Evolutionary conservation across 2,797 vertebrate genomes (phyloP).

Genomic region (Lithobates pipiens): DNA sequence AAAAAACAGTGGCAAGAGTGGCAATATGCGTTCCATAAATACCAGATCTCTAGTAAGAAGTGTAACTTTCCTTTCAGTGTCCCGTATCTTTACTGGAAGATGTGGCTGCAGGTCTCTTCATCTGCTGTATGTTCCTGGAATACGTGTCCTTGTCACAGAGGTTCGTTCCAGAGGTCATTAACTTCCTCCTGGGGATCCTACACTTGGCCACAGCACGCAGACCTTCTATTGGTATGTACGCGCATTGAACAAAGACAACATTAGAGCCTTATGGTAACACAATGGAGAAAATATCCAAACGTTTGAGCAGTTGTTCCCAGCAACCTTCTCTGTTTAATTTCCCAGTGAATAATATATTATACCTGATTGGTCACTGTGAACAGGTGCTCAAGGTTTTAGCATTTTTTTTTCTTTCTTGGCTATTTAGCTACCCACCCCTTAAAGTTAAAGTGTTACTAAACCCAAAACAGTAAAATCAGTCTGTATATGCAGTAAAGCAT

Average conservation of each 20-base stretch:
- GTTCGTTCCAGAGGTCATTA: slow-evolving; percentile 90
- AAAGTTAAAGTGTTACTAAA: no score
- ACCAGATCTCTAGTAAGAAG: neutral
- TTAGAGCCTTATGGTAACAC: no score
- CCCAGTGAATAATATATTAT: no score
- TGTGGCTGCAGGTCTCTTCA: slow-evolving; percentile 82
- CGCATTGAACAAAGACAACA: neutral
- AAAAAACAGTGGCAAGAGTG: neutral
- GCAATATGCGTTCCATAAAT: neutral
- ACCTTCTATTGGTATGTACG: slow-evolving; percentile 66
- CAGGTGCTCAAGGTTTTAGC: no score
- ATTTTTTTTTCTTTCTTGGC: no score
- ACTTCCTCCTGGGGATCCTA: slow-evolving; percentile 87
- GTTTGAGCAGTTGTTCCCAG: no score
- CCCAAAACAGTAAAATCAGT: no score
- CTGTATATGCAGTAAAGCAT: no score
- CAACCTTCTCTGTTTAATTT: no score
- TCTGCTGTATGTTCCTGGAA: slow-evolving; percentile 89
- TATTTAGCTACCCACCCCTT: no score
- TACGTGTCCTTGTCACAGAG: slow-evolving; percentile 88
- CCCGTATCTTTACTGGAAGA: slow-evolving; percentile 82
- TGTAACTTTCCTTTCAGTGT: slow-evolving; percentile 76
- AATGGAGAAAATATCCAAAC: no score
- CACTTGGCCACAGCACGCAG: slow-evolving; percentile 81
- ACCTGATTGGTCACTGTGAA: no score